phyloP scores from a whole-genome alignment of 2,888 invertebrate species.

The Lamproptera curius region DNA sequence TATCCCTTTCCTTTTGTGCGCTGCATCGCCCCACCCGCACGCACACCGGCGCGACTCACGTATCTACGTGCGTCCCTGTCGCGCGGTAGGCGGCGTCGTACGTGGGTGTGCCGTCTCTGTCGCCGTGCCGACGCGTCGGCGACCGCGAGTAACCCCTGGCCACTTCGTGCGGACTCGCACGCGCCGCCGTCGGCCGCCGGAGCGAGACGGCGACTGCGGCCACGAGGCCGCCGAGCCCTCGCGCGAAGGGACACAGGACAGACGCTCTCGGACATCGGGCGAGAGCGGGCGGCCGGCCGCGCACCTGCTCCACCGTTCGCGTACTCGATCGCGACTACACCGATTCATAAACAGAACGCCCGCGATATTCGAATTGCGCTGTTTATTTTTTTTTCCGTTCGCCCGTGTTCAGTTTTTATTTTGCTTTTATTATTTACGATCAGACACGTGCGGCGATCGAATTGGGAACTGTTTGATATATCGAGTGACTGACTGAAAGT shows the following conservation, averaged over 20 bases:
- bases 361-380: constrained; percentile 2
- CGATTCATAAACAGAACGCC: constrained; percentile 57
- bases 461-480: constrained; percentile 24
- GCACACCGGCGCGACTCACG: constrained; percentile 74
- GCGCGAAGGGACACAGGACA: constrained; percentile 78
- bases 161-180: constrained; percentile 74
- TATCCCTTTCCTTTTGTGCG: constrained; percentile 78
- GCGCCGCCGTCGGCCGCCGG: constrained; percentile 72
- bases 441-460: no score
- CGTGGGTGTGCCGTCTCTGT: constrained; percentile 56
- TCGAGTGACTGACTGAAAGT: constrained; percentile 57
- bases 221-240: constrained; percentile 74
- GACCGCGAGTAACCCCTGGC: constrained; percentile 79
- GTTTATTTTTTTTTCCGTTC: not conserved
- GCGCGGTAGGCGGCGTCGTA: constrained; percentile 40
- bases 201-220: constrained; percentile 70
- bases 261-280: constrained; percentile 79
- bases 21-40: constrained; percentile 78
- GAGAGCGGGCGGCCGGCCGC: constrained; percentile 76
- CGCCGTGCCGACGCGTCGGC: constrained; percentile 66
- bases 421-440: no score
- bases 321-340: constrained; percentile 52
- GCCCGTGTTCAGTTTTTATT: constrained; percentile 13
- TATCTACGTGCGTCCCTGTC: constrained; percentile 58
- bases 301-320: constrained; percentile 69